Conservation (phyloP, 2,113 vertebrate species). For the Lucifuga dentata region DNA sequence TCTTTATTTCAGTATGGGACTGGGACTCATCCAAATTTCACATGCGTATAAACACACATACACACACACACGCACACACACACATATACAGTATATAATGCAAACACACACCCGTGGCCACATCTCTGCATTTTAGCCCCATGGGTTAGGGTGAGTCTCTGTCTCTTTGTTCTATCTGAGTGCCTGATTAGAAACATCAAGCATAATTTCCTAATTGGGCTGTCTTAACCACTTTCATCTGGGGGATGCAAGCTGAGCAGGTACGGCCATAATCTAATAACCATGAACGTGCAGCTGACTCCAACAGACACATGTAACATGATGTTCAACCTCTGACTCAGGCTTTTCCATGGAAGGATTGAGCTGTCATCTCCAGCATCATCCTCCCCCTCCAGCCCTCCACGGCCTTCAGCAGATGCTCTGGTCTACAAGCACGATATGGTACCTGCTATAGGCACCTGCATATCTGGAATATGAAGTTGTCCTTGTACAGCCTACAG, state of each 20-base stretch:
- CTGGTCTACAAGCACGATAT: not conserved
- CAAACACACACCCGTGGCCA: conserved; percentile 16
- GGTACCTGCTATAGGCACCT: conserved; percentile 27
- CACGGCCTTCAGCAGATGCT: conserved; percentile 15
- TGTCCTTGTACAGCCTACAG: not conserved
- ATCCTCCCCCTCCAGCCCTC: not conserved
- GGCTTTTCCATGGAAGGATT: conserved; percentile 63
- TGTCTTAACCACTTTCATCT: conserved; percentile 82
- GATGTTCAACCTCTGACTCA: conserved; percentile 65
- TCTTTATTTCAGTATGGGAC: conserved; percentile 45
- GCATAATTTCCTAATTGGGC: conserved; percentile 76
- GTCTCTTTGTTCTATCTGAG: conserved; percentile 76
- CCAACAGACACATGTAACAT: conserved; percentile 45
- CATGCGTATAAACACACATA: conserved; percentile 4
- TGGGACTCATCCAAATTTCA: conserved; percentile 52
- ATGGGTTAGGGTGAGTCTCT: conserved; percentile 54
- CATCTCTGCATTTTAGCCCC: conserved; percentile 41
- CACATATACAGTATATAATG: not conserved
- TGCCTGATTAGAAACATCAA: conserved; percentile 82
- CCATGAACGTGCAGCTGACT: conserved; percentile 28
- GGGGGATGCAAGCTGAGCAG: conserved; percentile 70
- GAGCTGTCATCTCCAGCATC: conserved; percentile 45
- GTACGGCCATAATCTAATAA: conserved; percentile 79
- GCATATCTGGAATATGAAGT: not conserved
- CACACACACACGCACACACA: not conserved